Percentiles rank a stretch among this genome's conserved stretches.
Conservation (phyloP, 35 echinoderm and acorn worm genomes). For the Holothuria glaberrima region DNA sequence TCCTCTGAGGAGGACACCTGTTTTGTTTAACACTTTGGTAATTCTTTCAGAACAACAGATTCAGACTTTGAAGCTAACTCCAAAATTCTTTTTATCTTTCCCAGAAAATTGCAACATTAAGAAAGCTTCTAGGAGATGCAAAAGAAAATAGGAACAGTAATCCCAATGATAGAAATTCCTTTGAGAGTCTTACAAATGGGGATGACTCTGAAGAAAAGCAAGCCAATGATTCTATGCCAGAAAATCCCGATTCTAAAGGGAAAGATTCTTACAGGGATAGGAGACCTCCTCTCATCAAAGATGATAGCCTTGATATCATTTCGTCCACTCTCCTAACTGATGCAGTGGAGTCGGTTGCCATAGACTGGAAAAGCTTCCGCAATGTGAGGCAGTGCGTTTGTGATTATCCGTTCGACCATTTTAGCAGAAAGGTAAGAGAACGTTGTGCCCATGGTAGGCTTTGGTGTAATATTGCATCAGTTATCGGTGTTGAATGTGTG, state of each 20-base stretch:
- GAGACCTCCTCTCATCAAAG: conserved; percentile 57
- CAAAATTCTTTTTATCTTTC: conserved; percentile 1
- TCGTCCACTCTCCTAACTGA: conserved; percentile 80
- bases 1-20: too few species aligned
- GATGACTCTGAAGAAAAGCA: conserved; percentile 51
- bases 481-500: too few species aligned
- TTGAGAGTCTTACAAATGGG: conserved; percentile 36
- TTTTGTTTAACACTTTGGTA: too few species aligned
- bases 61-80: neutral
- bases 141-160: neutral
- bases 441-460: neutral
- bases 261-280: neutral
- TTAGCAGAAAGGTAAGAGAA: conserved; percentile 89
- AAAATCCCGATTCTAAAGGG: conserved; percentile 29
- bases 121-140: conserved; percentile 60
- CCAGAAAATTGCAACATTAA: conserved; percentile 77
- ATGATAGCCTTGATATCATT: conserved; percentile 84
- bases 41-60: too few species aligned
- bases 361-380: conserved; percentile 87
- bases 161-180: neutral
- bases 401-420: conserved; percentile 94
- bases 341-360: conserved; percentile 80
- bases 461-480: too few species aligned
- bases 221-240: conserved; percentile 43
- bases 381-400: conserved; percentile 94